These are phyloP conservation scores for Drosophila baimaii DNA, from an alignment of 1,140 invertebrate species.

Conservation along the genomic window DNA sequence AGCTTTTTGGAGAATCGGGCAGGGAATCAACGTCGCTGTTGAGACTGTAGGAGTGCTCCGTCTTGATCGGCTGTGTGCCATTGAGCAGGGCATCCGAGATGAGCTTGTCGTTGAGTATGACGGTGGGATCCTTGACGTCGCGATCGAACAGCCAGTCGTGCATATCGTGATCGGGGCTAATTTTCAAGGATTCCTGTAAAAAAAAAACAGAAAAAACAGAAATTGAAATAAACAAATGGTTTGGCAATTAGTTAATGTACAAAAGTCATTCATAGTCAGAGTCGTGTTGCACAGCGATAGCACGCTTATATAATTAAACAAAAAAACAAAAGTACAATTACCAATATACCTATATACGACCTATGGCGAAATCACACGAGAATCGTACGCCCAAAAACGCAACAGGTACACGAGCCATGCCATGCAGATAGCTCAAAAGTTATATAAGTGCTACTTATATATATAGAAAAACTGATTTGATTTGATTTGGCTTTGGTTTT, in stretches of 20 bases:
- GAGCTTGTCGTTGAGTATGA: conserved; percentile 93
- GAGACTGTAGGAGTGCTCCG: conserved; percentile 93
- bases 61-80: conserved; percentile 91
- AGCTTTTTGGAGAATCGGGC: conserved; percentile 86
- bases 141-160: conserved; percentile 87
- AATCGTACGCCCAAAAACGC: conserved; percentile 63
- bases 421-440: conserved; percentile 65
- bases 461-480: conserved; percentile 32
- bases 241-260: conserved; percentile 72
- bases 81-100: conserved; percentile 94
- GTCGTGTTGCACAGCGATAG: conserved; percentile 72
- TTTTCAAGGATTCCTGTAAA: conserved; percentile 87
- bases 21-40: conserved; percentile 88
- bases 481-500: conserved; percentile 26
- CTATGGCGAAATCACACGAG: conserved; percentile 68
- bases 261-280: conserved; percentile 55
- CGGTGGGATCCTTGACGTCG: conserved; percentile 84
- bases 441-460: conserved; percentile 11
- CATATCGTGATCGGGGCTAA: conserved; percentile 85
- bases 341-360: conserved; percentile 47
- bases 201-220: conserved; percentile 24
- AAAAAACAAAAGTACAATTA: conserved; percentile 54
- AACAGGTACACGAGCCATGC: conserved; percentile 62
- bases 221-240: conserved; percentile 35
- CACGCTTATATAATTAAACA: conserved; percentile 72